phyloP scores from a whole-genome alignment of 2,113 vertebrate species.

The Ctenodactylus gundi region DNA sequence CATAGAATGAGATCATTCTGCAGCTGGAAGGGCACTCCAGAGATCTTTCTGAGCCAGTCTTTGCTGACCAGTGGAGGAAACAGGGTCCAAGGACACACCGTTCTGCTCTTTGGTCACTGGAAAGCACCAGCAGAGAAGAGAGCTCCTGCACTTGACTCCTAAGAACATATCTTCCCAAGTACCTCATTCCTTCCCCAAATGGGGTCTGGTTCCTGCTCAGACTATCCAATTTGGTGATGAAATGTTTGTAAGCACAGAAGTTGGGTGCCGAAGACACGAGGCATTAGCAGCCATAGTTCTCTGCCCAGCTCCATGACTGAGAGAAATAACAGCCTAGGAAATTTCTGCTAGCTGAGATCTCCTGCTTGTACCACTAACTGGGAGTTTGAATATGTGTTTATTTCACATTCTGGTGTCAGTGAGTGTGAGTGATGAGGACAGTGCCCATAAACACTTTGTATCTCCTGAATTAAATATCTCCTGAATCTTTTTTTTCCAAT shows the following conservation, averaged over 20 bases:
- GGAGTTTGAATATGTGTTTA: conserved; percentile 31
- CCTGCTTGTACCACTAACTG: conserved; percentile 33
- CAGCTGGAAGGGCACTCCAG: not conserved
- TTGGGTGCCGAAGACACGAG: not conserved
- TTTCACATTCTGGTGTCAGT: not conserved
- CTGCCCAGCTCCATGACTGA: not conserved
- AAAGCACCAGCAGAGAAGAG: not conserved
- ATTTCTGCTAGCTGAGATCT: not conserved
- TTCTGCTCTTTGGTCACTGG: not conserved
- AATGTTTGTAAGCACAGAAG: not conserved
- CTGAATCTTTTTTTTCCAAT: not conserved
- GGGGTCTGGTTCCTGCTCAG: not conserved
- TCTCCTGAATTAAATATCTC: not conserved
- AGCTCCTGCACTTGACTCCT: not conserved
- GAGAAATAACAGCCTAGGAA: conserved; percentile 41
- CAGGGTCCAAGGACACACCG: not conserved
- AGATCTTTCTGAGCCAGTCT: not conserved
- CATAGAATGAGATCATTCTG: not conserved
- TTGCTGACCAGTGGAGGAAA: not conserved
- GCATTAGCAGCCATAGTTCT: not conserved
- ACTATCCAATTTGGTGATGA: not conserved
- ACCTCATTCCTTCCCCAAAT: not conserved
- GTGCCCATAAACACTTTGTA: conserved; percentile 11
- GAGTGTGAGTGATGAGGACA: not conserved
- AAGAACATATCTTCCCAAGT: too few relatives aligned